phyloP scores from a whole-genome alignment of 2,888 invertebrate species.

The Microctonus hyperodae region DNA sequence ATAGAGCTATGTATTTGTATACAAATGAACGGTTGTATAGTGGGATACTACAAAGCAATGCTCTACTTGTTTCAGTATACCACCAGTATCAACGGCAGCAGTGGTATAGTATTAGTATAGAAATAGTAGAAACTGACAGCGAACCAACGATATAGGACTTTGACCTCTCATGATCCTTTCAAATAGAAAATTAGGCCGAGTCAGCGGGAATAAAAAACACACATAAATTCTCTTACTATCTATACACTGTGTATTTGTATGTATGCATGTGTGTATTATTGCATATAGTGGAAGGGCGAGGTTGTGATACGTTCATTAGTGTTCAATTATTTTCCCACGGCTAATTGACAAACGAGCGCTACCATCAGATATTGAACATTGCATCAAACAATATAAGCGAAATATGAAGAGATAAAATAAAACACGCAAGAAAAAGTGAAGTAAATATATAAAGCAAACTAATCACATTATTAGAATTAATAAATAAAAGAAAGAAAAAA shows the following conservation, averaged over 20 bases:
- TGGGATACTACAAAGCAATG: background rate
- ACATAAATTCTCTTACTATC: background rate
- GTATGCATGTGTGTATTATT: background rate
- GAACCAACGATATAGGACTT: constrained; percentile 14
- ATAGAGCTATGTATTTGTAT: no score
- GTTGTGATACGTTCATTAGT: constrained; percentile 49
- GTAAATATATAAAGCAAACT: background rate
- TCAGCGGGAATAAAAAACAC: constrained; percentile 10
- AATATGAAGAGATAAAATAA: background rate
- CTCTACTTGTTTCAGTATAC: background rate
- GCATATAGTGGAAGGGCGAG: constrained; percentile 9
- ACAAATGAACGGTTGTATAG: background rate
- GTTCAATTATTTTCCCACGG: constrained; percentile 56
- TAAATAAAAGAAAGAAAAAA: no score
- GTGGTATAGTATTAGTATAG: background rate
- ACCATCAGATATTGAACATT: background rate
- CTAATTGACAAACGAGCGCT: constrained; percentile 39
- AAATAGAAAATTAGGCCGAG: constrained; percentile 34
- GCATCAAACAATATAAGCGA: constrained; percentile 6
- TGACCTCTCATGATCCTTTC: constrained; percentile 25
- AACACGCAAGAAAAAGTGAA: background rate
- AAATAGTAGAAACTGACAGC: background rate
- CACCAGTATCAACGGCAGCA: background rate
- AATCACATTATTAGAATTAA: no score
- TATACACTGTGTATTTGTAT: background rate